Conservation (phyloP, 2,113 vertebrate species). For the Formicarius rufipectus region DNA sequence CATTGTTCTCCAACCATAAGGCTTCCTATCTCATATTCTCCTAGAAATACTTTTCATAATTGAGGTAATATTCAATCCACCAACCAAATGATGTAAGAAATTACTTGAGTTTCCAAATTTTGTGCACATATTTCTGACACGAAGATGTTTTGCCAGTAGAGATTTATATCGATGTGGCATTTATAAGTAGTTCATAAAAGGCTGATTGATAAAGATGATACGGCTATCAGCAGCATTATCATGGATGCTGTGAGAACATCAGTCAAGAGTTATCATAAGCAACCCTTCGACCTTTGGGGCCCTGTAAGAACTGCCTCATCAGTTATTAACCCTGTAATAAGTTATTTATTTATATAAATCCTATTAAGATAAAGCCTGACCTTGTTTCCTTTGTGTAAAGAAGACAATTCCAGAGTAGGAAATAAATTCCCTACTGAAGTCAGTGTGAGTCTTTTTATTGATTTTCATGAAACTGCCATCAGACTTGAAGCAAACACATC, state of each 20-base stretch:
- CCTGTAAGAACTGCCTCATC: background rate
- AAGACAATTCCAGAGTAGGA: background rate
- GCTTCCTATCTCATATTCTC: background rate
- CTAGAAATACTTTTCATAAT: background rate
- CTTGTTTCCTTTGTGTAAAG: background rate
- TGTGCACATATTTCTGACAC: background rate
- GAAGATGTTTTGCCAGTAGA: background rate
- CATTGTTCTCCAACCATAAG: background rate
- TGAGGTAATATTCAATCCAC: background rate
- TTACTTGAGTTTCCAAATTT: background rate
- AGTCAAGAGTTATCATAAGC: background rate
- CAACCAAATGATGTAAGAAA: accelerated
- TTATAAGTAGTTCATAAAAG: background rate
- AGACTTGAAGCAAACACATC: background rate
- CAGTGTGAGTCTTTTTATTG: background rate
- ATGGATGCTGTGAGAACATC: background rate
- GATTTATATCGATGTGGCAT: background rate
- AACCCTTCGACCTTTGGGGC: background rate
- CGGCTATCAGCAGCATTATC: background rate
- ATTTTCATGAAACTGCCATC: background rate
- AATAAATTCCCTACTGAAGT: background rate
- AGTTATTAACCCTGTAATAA: background rate
- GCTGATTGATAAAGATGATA: background rate
- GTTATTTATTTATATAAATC: background rate
- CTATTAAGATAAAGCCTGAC: background rate